Conservation (phyloP, 64 coral and sea anemone species). For the Stichodactyla mertensii region DNA sequence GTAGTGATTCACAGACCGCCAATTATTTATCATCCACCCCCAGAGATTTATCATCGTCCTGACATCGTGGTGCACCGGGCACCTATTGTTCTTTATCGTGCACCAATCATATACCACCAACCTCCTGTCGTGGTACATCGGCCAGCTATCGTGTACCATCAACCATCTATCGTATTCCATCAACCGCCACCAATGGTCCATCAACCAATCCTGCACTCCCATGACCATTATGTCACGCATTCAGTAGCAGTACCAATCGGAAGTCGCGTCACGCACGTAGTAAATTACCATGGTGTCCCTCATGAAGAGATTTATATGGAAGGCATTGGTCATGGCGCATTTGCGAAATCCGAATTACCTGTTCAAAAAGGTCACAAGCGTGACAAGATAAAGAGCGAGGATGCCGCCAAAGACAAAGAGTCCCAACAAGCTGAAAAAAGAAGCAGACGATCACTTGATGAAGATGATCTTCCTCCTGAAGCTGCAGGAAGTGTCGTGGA, state of each 20-base stretch:
- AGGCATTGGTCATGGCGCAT: slow-evolving; percentile 66
- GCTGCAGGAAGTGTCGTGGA: not conserved
- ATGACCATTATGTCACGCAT: slow-evolving; percentile 82
- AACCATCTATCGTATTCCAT: slow-evolving; percentile 89
- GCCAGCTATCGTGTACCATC: slow-evolving; percentile 98
- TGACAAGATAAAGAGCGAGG: slow-evolving; percentile 7
- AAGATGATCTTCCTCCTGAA: not conserved
- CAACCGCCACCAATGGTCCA: slow-evolving; percentile 90
- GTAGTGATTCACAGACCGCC: slow-evolving; percentile 92
- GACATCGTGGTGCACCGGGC: slow-evolving; percentile 95
- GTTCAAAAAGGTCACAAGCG: slow-evolving; percentile 42
- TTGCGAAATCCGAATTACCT: slow-evolving; percentile 52
- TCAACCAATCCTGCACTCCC: slow-evolving; percentile 83
- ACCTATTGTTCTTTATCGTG: slow-evolving; percentile 88
- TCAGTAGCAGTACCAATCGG: slow-evolving; percentile 59
- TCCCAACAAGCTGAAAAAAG: slow-evolving; percentile 1
- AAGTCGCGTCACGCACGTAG: slow-evolving; percentile 52
- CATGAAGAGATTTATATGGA: slow-evolving; percentile 83
- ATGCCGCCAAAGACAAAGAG: not conserved
- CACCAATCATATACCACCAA: slow-evolving; percentile 95
- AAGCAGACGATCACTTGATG: not conserved
- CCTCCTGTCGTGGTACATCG: slow-evolving; percentile 91
- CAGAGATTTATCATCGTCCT: slow-evolving; percentile 94
- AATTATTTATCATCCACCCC: slow-evolving; percentile 95
- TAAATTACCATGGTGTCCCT: slow-evolving; percentile 70